Base-by-base conservation (phyloP, 2,888 invertebrate species). In the Tiliacea aurago region DNA sequence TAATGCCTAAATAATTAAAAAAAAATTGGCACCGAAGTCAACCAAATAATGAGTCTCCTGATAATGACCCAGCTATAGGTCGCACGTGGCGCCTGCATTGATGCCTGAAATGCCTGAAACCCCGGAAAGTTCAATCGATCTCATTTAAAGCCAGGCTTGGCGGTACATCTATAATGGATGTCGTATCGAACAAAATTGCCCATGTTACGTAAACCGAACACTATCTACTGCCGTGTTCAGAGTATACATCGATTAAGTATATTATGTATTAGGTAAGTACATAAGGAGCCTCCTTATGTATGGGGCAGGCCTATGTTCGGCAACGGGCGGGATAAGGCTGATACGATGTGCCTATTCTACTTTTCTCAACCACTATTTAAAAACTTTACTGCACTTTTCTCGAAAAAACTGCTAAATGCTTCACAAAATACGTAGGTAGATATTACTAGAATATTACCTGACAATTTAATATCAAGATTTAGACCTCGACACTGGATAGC, bases 141-240 rank as follows among this genome's bases (percentile, higher is more conserved):
- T 82, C 76, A 85, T 85, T 85, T 78, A 80, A 86, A 81, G 72
- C 81, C 73, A 11, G 75, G 71, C 71, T 85, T 62, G 63, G 63
- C 49, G 47, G 66, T 76, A 78, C 83, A 76, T 82, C 77, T 74
- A 81, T 86, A 86, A 85, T 86, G 82, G 83, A 87, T 84, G 73
- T 70, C 79, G 86, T 78, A 78, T 84, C 78, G 81, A 83, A 80
- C 73, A 76, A 84, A 80, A 82, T 80, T 80, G 67, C 67, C 55
- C 65, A 70, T 75, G 73, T 86, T 81, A 81, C 84, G 84, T 86
- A 80, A 84, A 70, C 81, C 73, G 76, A 74, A 83, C 73, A 59
- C 47, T 72, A 78, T 64, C 78, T 83, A 67, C 66, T 56, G 67
- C 53, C 47, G 41, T 59, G 64, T 63, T 71, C 45, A 62, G 55